Percentiles rank a stretch among this genome's conserved stretches.
These are phyloP conservation scores for Acholoe squamosa DNA, from an alignment of 2,888 invertebrate genomes.

Conservation along the genomic window DNA sequence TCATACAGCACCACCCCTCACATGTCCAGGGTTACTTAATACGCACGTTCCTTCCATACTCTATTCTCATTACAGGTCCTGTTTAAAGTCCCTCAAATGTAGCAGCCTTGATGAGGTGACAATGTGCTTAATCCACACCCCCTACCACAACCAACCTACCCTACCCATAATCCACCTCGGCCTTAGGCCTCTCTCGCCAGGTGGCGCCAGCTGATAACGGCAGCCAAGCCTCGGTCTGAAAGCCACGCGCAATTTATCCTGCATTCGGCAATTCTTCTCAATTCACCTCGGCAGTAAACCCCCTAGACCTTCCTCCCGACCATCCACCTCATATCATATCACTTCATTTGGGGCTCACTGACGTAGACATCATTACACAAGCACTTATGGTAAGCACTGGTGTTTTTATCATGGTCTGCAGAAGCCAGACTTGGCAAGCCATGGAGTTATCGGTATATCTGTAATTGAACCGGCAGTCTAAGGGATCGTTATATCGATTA, in stretches of 20 bases:
- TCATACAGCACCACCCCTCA: background rate
- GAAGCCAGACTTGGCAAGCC: background rate
- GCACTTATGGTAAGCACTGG: too few species aligned
- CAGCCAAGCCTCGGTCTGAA: background rate
- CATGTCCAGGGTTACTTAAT: background rate
- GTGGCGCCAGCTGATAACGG: conserved; percentile 33
- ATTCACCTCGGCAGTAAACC: background rate
- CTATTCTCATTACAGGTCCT: background rate
- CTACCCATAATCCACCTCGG: conserved; percentile 31
- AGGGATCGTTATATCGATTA: background rate
- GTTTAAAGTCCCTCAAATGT: conserved; percentile 40
- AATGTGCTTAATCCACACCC: background rate
- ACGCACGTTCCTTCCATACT: background rate
- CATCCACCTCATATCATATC: too few species aligned
- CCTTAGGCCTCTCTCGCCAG: background rate
- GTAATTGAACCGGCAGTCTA: conserved; percentile 19
- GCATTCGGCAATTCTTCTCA: conserved; percentile 6
- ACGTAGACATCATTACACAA: too few species aligned
- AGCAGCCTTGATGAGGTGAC: background rate
- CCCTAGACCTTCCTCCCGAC: background rate
- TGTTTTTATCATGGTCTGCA: background rate
- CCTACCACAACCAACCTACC: background rate
- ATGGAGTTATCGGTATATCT: background rate
- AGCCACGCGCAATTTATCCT: background rate
- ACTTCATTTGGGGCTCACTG: too few species aligned